Conservation (phyloP, 2,797 vertebrate species). For the Rhinoraja longicauda region DNA sequence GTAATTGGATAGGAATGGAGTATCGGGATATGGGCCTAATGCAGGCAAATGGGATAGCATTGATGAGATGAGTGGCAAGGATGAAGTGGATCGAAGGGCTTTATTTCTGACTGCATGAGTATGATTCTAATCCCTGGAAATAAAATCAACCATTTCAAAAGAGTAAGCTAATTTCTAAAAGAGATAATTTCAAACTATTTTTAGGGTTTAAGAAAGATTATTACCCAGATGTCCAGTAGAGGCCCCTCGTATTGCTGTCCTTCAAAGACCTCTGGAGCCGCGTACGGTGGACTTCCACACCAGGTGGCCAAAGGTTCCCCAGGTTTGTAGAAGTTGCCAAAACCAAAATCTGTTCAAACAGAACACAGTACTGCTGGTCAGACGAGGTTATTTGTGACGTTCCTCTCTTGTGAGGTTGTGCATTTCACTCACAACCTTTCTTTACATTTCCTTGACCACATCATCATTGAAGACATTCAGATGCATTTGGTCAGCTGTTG, state of each 20-base stretch:
- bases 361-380: slow-evolving; percentile 35
- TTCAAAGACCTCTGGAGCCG: slow-evolving; percentile 95
- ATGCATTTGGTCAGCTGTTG: background rate
- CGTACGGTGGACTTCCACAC: slow-evolving; percentile 96
- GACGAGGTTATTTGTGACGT: background rate
- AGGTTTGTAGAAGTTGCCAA: slow-evolving; percentile 93
- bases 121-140: no score
- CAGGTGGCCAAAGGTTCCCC: slow-evolving; percentile 89
- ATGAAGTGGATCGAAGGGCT: no score
- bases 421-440: background rate
- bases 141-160: background rate
- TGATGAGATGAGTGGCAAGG: no score
- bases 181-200: slow-evolving; percentile 4
- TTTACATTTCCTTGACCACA: background rate
- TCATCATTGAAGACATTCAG: background rate
- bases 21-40: no score
- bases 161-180: background rate
- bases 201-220: slow-evolving; percentile 25
- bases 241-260: slow-evolving; percentile 97
- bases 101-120: no score
- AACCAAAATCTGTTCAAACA: slow-evolving; percentile 82
- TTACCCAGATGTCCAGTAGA: slow-evolving; percentile 97
- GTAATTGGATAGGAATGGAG: no score
- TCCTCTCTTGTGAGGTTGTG: background rate
- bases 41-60: no score